Percentiles rank a stretch among this genome's conserved stretches.
Conservation (phyloP, 2,888 invertebrate species). For the Polymixis lichenea region DNA sequence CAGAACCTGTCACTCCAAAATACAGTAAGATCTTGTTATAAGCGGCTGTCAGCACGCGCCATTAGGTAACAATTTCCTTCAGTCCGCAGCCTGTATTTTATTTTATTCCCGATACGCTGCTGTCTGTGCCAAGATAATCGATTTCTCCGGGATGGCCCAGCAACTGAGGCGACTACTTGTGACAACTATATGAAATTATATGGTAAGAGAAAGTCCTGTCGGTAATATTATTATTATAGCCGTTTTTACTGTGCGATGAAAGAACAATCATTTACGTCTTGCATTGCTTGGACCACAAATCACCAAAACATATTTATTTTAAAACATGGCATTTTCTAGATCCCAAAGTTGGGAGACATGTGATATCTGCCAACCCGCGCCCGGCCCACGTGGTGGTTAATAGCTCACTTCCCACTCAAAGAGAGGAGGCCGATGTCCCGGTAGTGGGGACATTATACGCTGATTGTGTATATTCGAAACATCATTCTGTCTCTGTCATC, state of each 20-base stretch:
- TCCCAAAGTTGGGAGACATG: no score
- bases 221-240: not conserved
- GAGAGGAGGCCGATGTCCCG: no score
- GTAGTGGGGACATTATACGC: no score
- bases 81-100: slow-evolving; percentile 37
- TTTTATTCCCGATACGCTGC: slow-evolving; percentile 38
- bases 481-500: no score
- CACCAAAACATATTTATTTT: not conserved
- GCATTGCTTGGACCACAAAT: not conserved
- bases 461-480: not conserved
- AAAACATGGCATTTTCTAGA: no score
- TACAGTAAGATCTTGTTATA: slow-evolving; percentile 15
- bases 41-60: slow-evolving; percentile 42
- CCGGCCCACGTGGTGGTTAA: no score
- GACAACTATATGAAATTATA: not conserved
- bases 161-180: not conserved
- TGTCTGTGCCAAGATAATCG: slow-evolving; percentile 38
- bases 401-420: no score
- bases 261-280: not conserved
- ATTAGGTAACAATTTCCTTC: slow-evolving; percentile 49
- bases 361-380: no score
- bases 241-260: not conserved
- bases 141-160: not conserved
- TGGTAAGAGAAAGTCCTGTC: not conserved
- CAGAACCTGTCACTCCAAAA: slow-evolving; percentile 5